These are phyloP conservation scores for Biston betularia DNA, from an alignment of 2,888 invertebrate genomes.

Conservation along the genomic window DNA sequence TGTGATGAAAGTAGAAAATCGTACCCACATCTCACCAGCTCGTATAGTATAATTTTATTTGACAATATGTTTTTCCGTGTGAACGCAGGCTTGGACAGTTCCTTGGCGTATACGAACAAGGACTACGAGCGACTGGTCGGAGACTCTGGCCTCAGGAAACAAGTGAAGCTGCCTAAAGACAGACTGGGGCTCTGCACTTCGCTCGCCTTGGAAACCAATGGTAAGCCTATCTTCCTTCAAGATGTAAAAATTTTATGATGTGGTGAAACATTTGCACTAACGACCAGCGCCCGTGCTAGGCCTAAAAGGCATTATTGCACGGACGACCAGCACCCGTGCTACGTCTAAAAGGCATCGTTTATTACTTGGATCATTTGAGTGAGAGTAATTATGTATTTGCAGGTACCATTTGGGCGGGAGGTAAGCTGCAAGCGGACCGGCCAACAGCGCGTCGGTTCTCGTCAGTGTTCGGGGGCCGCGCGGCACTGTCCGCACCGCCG, in stretches of 20 bases:
- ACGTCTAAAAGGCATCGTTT: too few species aligned
- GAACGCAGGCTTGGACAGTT: conserved; percentile 89
- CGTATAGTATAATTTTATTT: not conserved
- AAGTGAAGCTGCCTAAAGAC: conserved; percentile 91
- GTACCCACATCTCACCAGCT: too few species aligned
- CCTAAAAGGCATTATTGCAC: too few species aligned
- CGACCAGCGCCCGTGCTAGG: too few species aligned
- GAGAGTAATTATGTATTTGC: not conserved
- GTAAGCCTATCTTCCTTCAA: conserved; percentile 64
- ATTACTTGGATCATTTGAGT: too few species aligned
- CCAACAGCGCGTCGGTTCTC: conserved; percentile 74
- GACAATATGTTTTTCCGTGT: not conserved
- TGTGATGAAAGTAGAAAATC: too few species aligned
- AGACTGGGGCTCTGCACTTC: conserved; percentile 92
- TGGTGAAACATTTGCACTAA: too few species aligned
- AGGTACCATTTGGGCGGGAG: conserved; percentile 80
- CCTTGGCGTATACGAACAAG: conserved; percentile 92
- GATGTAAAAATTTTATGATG: too few species aligned
- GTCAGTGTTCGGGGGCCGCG: conserved; percentile 69
- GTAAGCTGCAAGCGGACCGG: conserved; percentile 72
- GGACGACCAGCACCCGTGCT: too few species aligned
- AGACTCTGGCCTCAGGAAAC: conserved; percentile 89
- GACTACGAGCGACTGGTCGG: conserved; percentile 90
- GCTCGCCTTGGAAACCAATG: conserved; percentile 94
- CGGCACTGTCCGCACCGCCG: conserved; percentile 52